Conservation (phyloP, 2,888 invertebrate species). For the Ochropacha duplaris region DNA sequence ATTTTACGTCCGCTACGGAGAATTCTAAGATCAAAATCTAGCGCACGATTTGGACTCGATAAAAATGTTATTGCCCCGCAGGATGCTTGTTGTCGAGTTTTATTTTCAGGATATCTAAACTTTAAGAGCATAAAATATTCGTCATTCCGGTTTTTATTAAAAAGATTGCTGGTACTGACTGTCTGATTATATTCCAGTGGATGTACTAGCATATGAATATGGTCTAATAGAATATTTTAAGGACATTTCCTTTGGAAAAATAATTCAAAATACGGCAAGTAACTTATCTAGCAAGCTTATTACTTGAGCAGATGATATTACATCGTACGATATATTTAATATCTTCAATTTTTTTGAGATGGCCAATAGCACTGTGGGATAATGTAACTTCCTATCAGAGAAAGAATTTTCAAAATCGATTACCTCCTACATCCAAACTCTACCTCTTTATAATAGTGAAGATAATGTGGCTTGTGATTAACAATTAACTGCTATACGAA, state of each 20-base stretch:
- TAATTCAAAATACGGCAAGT: not conserved
- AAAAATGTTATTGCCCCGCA: not conserved
- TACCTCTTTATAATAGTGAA: too few relatives aligned
- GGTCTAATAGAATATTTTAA: not conserved
- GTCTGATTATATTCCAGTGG: not conserved
- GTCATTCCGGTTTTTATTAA: not conserved
- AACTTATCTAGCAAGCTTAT: not conserved
- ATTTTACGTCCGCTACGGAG: not conserved
- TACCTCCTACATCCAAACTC: too few relatives aligned
- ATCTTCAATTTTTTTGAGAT: too few relatives aligned
- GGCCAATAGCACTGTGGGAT: too few relatives aligned
- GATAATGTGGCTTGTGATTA: too few relatives aligned
- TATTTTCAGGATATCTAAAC: not conserved
- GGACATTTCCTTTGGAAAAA: not conserved
- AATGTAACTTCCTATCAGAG: too few relatives aligned
- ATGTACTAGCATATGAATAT: too few relatives aligned
- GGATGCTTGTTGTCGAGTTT: not conserved
- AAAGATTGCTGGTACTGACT: not conserved
- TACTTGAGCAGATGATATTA: not conserved
- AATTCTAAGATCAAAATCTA: not conserved
- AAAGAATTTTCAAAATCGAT: too few relatives aligned
- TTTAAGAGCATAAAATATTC: not conserved
- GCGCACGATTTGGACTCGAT: not conserved
- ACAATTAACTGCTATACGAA: not conserved
- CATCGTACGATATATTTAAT: not conserved